phyloP scores from a whole-genome alignment of 2,797 vertebrate genomes.

The Rhinogobio ventralis region DNA sequence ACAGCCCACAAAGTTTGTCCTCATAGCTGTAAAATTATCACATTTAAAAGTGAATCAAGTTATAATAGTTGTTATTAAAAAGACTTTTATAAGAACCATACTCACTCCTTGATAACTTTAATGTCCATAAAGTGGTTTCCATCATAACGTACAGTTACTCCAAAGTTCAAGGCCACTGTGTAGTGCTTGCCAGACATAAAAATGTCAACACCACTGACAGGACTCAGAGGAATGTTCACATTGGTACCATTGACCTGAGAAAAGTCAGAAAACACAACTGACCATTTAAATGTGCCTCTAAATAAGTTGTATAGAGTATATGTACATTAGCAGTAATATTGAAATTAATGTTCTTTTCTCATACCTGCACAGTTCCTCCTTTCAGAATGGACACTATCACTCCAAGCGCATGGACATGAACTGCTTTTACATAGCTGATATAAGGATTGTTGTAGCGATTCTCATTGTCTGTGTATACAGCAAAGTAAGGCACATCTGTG shows the following conservation, averaged over 20 bases:
- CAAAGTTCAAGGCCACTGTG: conserved; percentile 76
- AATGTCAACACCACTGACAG: conserved; percentile 70
- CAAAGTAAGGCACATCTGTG: conserved; percentile 71
- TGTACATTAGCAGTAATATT: background rate
- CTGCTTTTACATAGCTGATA: conserved; percentile 78
- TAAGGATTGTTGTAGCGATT: conserved; percentile 73
- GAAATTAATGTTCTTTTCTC: background rate
- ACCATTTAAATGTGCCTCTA: background rate
- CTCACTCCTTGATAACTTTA: conserved; percentile 81
- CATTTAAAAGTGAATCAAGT: background rate
- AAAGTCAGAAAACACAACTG: background rate
- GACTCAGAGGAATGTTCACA: conserved; percentile 74
- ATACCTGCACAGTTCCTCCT: conserved; percentile 77
- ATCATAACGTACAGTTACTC: conserved; percentile 80
- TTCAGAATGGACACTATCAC: conserved; percentile 79
- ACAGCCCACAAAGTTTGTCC: conserved; percentile 75
- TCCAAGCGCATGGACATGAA: conserved; percentile 73
- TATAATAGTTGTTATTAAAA: background rate
- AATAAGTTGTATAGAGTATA: background rate
- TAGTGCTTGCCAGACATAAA: conserved; percentile 75
- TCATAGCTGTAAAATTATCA: conserved; percentile 69
- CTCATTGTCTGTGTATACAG: conserved; percentile 80
- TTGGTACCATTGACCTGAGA: conserved; percentile 75
- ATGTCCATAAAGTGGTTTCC: conserved; percentile 81
- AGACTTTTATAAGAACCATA: conserved; percentile 22